phyloP scores from a whole-genome alignment of 2,888 invertebrate genomes.

The Drosophila aldrichi region DNA sequence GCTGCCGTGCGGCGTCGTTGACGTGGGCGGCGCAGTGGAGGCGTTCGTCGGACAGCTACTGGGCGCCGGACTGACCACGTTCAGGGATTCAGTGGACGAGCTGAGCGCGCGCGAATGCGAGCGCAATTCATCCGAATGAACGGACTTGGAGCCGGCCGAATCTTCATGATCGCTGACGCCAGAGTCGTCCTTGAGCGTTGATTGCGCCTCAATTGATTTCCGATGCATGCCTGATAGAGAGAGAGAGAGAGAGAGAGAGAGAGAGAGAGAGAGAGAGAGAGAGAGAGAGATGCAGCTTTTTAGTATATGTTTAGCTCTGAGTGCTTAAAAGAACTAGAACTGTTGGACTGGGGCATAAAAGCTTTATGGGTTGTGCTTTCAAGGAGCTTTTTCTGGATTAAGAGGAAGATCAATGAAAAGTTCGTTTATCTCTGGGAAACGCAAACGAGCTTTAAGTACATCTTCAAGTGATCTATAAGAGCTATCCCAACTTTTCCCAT shows the following conservation, averaged over 20 bases:
- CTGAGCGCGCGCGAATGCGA: constrained; percentile 74
- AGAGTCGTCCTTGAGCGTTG: constrained; percentile 94
- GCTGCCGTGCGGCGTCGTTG: constrained; percentile 61
- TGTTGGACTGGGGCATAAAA: not conserved
- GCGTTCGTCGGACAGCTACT: constrained; percentile 62
- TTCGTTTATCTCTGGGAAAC: no score
- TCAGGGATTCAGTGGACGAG: constrained; percentile 82
- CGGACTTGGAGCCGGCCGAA: constrained; percentile 86
- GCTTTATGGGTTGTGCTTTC: no score
- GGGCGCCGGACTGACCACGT: constrained; percentile 85
- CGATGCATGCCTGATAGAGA: constrained; percentile 96
- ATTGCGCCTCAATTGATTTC: constrained; percentile 98
- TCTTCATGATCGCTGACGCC: constrained; percentile 89
- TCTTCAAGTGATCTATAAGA: no score
- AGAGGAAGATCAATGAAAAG: no score
- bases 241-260: not conserved
- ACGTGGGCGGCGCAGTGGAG: constrained; percentile 62
- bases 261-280: not conserved
- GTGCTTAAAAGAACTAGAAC: not conserved
- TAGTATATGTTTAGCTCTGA: not conserved
- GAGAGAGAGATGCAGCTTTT: not conserved
- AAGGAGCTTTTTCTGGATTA: not conserved
- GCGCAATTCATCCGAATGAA: constrained; percentile 85
- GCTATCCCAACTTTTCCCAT: not conserved
- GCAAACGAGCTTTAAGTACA: no score